Conservation (phyloP, 2,113 vertebrate genomes). For the Phaetusa simplex region DNA sequence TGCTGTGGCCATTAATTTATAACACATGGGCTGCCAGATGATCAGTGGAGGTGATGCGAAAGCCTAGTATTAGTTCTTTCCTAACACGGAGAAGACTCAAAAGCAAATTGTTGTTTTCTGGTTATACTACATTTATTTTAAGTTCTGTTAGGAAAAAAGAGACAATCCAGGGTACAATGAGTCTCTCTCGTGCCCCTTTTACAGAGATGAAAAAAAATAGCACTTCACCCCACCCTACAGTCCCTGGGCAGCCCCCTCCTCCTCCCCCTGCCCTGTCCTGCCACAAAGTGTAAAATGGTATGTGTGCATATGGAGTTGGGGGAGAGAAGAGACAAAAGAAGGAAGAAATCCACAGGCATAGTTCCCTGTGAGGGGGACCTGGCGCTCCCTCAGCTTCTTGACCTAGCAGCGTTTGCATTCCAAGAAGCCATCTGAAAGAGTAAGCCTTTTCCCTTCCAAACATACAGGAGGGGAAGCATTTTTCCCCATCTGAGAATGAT, state of each 20-base stretch:
- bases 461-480: neutral
- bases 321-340: neutral
- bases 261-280: neutral
- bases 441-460: neutral
- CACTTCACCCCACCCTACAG: neutral
- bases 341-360: neutral
- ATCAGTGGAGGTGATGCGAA: neutral
- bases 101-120: neutral
- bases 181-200: neutral
- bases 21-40: neutral
- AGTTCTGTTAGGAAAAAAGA: neutral
- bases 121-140: neutral
- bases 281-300: neutral
- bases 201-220: neutral
- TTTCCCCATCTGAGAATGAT: neutral
- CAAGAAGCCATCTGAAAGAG: neutral
- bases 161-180: rapidly evolving
- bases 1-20: neutral
- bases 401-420: neutral
- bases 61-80: neutral
- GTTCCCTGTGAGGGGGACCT: neutral
- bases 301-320: rapidly evolving
- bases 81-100: neutral
- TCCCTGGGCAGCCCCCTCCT: neutral
- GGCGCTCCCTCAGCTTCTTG: neutral